Conservation (phyloP, 2,797 vertebrate species). For the Brotula barbata region DNA sequence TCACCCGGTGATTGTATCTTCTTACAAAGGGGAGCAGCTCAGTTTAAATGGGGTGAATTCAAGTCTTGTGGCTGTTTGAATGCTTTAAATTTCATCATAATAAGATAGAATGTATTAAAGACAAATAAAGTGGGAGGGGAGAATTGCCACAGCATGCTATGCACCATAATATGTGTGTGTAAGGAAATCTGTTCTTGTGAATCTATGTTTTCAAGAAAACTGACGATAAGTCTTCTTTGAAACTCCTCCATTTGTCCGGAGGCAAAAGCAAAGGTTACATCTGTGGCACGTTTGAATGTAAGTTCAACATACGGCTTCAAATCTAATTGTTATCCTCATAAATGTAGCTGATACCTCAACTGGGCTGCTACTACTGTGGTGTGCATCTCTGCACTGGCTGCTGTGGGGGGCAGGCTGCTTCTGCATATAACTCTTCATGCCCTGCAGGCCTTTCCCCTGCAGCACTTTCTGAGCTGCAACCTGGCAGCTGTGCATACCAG, state of each 20-base stretch:
- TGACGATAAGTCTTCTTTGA: slow-evolving; percentile 15
- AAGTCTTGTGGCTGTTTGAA: slow-evolving; percentile 13
- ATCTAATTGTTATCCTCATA: slow-evolving; percentile 41
- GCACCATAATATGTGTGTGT: neutral
- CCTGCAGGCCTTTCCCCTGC: slow-evolving; percentile 77
- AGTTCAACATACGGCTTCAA: slow-evolving; percentile 32
- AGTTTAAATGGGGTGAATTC: slow-evolving; percentile 21
- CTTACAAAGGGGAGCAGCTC: slow-evolving; percentile 17
- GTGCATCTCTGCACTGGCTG: slow-evolving; percentile 60
- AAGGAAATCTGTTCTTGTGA: slow-evolving; percentile 5
- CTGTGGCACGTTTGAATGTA: slow-evolving; percentile 22
- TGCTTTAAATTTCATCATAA: slow-evolving; percentile 2
- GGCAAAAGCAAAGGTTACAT: slow-evolving; percentile 22
- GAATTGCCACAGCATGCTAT: neutral
- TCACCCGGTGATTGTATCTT: slow-evolving; percentile 15
- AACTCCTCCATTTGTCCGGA: slow-evolving; percentile 33
- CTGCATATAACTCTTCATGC: slow-evolving; percentile 84
- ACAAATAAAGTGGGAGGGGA: slow-evolving; percentile 2
- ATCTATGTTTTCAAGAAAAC: slow-evolving; percentile 1
- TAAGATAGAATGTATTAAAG: neutral
- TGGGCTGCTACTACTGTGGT: slow-evolving; percentile 74
- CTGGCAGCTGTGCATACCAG: slow-evolving; percentile 75
- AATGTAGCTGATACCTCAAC: slow-evolving; percentile 77
- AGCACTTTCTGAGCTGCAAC: slow-evolving; percentile 78
- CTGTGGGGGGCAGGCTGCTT: slow-evolving; percentile 78